Evolutionary conservation across 2,113 vertebrate species (phyloP), one percentile per base, ranked within the genome.

Genomic region (Verasper variegatus): DNA sequence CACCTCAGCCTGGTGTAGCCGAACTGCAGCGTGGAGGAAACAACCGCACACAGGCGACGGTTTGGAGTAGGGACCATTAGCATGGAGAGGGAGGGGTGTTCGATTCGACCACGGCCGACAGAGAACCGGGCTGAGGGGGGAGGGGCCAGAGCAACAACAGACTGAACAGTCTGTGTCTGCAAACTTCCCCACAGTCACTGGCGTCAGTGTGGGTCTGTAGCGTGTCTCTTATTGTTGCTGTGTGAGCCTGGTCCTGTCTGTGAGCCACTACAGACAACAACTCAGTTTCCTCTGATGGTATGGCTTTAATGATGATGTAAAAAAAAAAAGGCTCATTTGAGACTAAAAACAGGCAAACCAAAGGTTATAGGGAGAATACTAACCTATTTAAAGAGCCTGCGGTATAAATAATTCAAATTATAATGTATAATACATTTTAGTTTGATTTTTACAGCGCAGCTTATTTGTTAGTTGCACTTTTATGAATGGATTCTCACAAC

Each of bases 71-170:
- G 85, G 75, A 82, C 80, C 78, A 79, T 70, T 83, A 83, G 73
- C 85, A 74, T 58, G 62, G 61, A 15, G 40, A 18, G 55, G 67
- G 45, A 49, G 70, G 83, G 85, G 76, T 7, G 70, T 55, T 70
- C 15, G 71, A 52, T 65, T 64, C 69, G 13, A 59, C 60, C 73
- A 14, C 59, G 35, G 61, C 56, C 21, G 74, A 37, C 49, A 58
- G 26, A 51, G 47, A 52, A 69, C 37, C 66, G 17, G 62, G 24
- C 37, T 52, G 55, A 47, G 61, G 81, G 71, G 83, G 87, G 86
- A 74, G 90, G 85, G 80, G 90, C 67, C 71, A 72, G 17, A 3
- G 1, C 12, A 69, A 77, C 68, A 65, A 76, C 71, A 67, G 69
- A 11, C 20, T 56, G n/a, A 70, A 42, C 23, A 27, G 63, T 49